Conservation (phyloP, 2,888 invertebrate species). For the Lydus trimaculatus region DNA sequence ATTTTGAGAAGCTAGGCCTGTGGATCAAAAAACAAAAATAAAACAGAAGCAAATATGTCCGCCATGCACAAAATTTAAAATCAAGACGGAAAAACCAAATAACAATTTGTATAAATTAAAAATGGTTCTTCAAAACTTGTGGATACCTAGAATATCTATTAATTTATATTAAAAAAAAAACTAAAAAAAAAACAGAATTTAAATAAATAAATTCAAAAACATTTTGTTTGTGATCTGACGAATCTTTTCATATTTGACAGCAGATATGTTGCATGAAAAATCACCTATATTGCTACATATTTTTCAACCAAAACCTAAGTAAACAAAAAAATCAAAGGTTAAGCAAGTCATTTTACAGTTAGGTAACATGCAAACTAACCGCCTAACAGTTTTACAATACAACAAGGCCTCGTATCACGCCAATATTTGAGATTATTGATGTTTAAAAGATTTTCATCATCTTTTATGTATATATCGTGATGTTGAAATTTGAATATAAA, state of each 20-base stretch:
- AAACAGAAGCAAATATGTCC: not conserved
- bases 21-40: slow-evolving; percentile 39
- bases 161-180: too few species aligned
- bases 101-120: not conserved
- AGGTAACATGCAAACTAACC: slow-evolving; percentile 2
- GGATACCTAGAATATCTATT: slow-evolving; percentile 1
- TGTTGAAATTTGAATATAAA: not conserved
- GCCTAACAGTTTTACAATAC: slow-evolving; percentile 2
- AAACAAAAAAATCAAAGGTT: slow-evolving; percentile 1
- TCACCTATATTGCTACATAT: not conserved
- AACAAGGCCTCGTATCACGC: not conserved
- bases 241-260: slow-evolving; percentile 5
- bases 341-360: slow-evolving; percentile 9
- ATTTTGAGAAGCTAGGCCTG: slow-evolving; percentile 41
- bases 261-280: slow-evolving; percentile 7
- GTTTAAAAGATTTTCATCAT: not conserved
- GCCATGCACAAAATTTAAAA: not conserved
- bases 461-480: not conserved
- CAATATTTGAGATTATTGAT: not conserved
- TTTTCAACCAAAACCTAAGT: slow-evolving; percentile 9
- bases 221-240: not conserved
- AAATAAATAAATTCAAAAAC: not conserved
- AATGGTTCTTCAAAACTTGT: not conserved
- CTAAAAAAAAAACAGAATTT: not conserved
- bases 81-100: not conserved